Evolutionary conservation across 2,113 vertebrate genomes (phyloP).

Genomic region (Geothlypis trichas): DNA sequence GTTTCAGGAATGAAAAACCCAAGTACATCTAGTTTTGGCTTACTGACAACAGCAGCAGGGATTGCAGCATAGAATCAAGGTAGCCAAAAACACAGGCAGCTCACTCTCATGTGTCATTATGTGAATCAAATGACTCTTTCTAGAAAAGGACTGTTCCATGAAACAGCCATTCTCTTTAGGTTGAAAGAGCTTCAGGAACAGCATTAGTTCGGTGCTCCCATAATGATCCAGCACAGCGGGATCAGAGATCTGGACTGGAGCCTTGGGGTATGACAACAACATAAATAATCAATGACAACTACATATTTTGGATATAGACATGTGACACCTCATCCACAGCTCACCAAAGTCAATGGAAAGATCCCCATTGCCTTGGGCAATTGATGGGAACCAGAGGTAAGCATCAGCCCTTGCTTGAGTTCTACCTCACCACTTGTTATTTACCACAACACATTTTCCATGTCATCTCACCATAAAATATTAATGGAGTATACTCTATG

Average conservation of each 20-base stretch:
- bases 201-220: accelerated
- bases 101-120: background rate
- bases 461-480: conserved; percentile 71
- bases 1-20: background rate
- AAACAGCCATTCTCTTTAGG: background rate
- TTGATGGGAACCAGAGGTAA: background rate
- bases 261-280: background rate
- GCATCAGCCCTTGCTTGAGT: background rate
- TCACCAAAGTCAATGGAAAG: background rate
- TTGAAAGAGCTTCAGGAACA: background rate
- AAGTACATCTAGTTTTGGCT: background rate
- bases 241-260: background rate
- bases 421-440: conserved; percentile 54
- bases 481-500: conserved; percentile 47
- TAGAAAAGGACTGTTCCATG: background rate
- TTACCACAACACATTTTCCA: conserved; percentile 67
- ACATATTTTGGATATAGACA: background rate
- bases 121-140: background rate
- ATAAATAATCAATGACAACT: conserved; percentile 30
- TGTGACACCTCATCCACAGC: background rate
- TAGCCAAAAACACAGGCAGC: background rate
- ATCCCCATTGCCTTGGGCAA: background rate
- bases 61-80: background rate
- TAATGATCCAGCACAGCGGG: background rate
- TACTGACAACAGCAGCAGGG: background rate